phyloP scores from a whole-genome alignment of 2,888 invertebrate species.

The Conistra vaccinii region DNA sequence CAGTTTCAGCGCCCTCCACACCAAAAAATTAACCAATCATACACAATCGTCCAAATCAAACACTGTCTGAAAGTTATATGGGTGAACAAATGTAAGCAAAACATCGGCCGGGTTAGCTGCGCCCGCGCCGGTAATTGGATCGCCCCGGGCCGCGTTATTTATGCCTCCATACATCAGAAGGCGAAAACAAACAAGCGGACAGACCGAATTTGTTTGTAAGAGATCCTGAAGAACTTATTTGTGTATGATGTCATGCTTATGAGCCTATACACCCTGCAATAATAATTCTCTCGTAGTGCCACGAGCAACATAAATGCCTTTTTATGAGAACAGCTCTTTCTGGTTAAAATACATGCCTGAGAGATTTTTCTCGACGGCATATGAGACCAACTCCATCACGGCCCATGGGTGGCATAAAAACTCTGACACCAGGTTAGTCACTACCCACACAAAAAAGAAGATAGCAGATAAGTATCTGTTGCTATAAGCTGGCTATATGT shows the following conservation, averaged over 20 bases:
- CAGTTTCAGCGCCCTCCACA: not conserved
- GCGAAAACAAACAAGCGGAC: constrained; percentile 80
- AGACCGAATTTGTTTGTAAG: constrained; percentile 60
- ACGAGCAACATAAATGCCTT: not conserved
- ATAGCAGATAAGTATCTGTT: not conserved
- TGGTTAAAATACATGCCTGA: not conserved
- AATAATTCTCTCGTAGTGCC: not conserved
- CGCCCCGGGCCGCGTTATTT: constrained; percentile 83
- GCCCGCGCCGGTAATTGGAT: constrained; percentile 79
- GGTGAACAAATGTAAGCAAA: constrained; percentile 66
- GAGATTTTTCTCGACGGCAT: no score
- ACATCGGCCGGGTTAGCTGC: constrained; percentile 47
- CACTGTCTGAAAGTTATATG: constrained; percentile 53
- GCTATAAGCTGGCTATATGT: not conserved
- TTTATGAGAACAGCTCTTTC: no score
- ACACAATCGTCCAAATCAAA: constrained; percentile 55
- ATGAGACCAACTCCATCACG: no score
- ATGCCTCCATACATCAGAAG: constrained; percentile 82
- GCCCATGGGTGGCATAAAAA: no score
- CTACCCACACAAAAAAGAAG: no score
- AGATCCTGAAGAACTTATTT: constrained; percentile 61
- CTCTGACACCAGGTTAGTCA: no score
- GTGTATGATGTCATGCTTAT: constrained; percentile 50
- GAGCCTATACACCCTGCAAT: not conserved
- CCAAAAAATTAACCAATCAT: constrained; percentile 34